Base-by-base conservation (phyloP, 2,888 invertebrate species). In the Cenopis cana region DNA sequence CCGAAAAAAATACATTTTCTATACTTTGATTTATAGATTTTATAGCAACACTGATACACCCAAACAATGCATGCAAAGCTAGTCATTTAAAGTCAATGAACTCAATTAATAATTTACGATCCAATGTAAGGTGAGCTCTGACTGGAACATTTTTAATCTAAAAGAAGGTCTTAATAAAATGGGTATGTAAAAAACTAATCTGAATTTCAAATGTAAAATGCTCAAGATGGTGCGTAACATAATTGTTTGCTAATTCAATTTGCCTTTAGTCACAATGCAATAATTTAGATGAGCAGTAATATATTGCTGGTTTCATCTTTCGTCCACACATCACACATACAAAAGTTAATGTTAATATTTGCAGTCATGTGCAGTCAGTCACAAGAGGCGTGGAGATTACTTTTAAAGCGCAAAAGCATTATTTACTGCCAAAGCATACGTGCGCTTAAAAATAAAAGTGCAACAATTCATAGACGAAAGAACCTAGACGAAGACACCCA, bases 281-380 rank as follows among this genome's bases (percentile, higher is more conserved):
- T 56, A 46, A 46, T 67, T 70, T 46, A 65, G 71, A 74, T 75
- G 69, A 82, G 82, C 85, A 86, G 84, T 83, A 76, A 86, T 84
- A 85, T 60, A 81, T 81, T 86, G 86, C 85, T 81, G 76, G 81
- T 81, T 76, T 49, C 60, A 68, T 64, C 38, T 75, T 77, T 68
- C 78, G 69, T 82, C 83, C 77, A 81, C 77, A 83, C 89, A 82
- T 89, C 88, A 82, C 85, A 79, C 90, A 87, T 84, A 88, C 90
- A 88, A 12, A 54, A 29, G 64, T 66, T 67, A 67, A 11, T 59
- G 33, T 71, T 67, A 69, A 29, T 60, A 61, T 36, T 29, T 56
- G 38, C 50, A 71, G 55, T 54, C 41, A 17, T 49, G 54, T 55
- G n/a, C n/a, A n/a, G n/a, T n/a, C n/a, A 59, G 55, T 61, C 24